These are phyloP conservation scores for Dinomys branickii DNA, from an alignment of 2,113 vertebrate species.

Conservation along the genomic window DNA sequence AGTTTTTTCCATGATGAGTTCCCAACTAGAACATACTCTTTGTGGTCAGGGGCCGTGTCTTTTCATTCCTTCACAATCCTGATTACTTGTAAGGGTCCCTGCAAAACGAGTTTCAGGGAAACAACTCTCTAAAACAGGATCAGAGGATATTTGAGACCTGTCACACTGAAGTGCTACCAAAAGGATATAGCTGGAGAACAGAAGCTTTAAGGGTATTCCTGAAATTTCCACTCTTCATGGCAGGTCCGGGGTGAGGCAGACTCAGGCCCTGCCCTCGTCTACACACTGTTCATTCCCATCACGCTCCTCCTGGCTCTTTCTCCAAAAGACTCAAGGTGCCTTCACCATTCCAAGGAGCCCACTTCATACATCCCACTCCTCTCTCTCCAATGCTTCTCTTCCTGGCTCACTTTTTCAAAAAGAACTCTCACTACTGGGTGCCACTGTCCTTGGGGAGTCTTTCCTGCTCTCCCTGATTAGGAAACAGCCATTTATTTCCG, in stretches of 20 bases:
- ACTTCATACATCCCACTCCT: neutral
- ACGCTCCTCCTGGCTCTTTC: neutral
- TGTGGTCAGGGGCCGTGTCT: neutral
- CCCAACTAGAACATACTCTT: neutral
- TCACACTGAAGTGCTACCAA: neutral
- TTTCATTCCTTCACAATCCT: conserved; percentile 29
- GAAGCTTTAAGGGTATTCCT: neutral
- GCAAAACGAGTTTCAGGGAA: conserved; percentile 34
- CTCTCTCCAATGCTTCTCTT: neutral
- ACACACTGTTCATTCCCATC: neutral
- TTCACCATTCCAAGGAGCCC: neutral
- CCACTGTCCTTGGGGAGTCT: neutral
- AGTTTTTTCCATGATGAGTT: neutral
- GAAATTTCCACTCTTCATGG: neutral
- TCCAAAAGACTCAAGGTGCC: neutral
- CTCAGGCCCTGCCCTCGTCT: neutral
- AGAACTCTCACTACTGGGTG: neutral
- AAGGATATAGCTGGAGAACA: neutral
- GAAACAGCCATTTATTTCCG: neutral
- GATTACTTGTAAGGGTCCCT: conserved; percentile 34
- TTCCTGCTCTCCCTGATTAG: neutral
- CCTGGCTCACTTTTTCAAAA: neutral
- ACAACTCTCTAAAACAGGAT: neutral
- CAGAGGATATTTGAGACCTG: neutral
- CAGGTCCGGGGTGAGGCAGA: neutral